Evolutionary conservation across 2,113 vertebrate species (phyloP).

Genomic region (Thryonomys swinderianus): DNA sequence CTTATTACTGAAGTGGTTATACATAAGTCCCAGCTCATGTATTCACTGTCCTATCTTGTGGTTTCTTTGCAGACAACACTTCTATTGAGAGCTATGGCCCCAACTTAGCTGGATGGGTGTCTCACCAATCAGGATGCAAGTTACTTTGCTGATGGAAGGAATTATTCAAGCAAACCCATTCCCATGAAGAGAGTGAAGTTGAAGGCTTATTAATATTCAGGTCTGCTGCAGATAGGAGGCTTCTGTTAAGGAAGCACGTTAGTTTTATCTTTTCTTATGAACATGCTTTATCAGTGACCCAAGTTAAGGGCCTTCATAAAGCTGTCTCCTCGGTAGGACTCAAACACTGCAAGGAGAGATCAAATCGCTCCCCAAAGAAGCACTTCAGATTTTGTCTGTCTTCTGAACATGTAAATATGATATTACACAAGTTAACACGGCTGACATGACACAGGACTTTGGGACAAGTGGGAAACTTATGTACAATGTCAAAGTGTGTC

Average conservation of each 20-base stretch:
- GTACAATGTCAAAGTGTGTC: background rate
- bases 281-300: background rate
- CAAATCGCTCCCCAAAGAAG: background rate
- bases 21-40: conserved; percentile 68
- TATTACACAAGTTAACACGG: background rate
- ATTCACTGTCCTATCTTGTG: conserved; percentile 63
- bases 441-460: background rate
- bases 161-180: conserved; percentile 21
- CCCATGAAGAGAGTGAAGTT: conserved; percentile 44
- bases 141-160: conserved; percentile 43
- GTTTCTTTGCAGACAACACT: conserved; percentile 49
- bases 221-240: background rate
- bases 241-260: conserved; percentile 65
- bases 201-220: conserved; percentile 64
- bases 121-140: conserved; percentile 59
- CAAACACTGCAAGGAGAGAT: background rate
- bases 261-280: conserved; percentile 49
- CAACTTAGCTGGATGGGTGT: conserved; percentile 42
- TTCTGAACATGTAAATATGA: background rate
- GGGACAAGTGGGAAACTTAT: background rate
- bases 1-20: conserved; percentile 69
- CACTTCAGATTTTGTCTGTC: background rate
- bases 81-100: conserved; percentile 48
- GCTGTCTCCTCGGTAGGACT: background rate
- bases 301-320: background rate